Evolutionary conservation across 1,140 invertebrate genomes (phyloP).

Genomic region (Cataglyphis hispanica): DNA sequence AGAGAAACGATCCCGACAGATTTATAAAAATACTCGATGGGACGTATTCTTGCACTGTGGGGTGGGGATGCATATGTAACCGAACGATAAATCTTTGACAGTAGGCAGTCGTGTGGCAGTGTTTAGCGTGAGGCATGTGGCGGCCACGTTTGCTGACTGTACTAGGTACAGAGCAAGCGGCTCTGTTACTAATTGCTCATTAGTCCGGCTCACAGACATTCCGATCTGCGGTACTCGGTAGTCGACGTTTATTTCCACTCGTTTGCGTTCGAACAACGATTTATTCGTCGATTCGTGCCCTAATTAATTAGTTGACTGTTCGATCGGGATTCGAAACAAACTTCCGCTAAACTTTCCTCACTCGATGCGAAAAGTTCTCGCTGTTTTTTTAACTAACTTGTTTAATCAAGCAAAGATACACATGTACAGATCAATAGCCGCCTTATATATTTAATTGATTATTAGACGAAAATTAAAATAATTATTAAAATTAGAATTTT

Average conservation of each 20-base stretch:
- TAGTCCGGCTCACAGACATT: slow-evolving; percentile 76
- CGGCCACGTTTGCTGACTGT: slow-evolving; percentile 56
- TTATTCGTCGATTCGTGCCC: slow-evolving; percentile 41
- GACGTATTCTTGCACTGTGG: neutral
- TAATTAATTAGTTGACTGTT: slow-evolving; percentile 57
- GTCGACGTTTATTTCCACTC: slow-evolving; percentile 46
- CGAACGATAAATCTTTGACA: slow-evolving; percentile 58
- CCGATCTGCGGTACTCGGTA: slow-evolving; percentile 28
- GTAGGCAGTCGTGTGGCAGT: slow-evolving; percentile 38
- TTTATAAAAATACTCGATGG: slow-evolving; percentile 30
- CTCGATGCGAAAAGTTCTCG: neutral
- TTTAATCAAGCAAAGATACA: neutral
- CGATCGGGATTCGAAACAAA: neutral
- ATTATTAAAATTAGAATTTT: too few species aligned
- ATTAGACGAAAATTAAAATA: too few species aligned
- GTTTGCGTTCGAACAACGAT: slow-evolving; percentile 21
- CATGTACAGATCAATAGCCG: neutral
- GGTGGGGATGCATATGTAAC: neutral
- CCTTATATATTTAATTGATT: neutral
- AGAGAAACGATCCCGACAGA: neutral
- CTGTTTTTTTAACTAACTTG: neutral
- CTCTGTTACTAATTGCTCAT: slow-evolving; percentile 80
- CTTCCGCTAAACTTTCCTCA: neutral
- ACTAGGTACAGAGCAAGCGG: slow-evolving; percentile 36
- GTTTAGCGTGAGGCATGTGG: slow-evolving; percentile 55